Evolutionary conservation across 2,113 vertebrate genomes (phyloP).

Genomic region (Crotalus viridis): DNA sequence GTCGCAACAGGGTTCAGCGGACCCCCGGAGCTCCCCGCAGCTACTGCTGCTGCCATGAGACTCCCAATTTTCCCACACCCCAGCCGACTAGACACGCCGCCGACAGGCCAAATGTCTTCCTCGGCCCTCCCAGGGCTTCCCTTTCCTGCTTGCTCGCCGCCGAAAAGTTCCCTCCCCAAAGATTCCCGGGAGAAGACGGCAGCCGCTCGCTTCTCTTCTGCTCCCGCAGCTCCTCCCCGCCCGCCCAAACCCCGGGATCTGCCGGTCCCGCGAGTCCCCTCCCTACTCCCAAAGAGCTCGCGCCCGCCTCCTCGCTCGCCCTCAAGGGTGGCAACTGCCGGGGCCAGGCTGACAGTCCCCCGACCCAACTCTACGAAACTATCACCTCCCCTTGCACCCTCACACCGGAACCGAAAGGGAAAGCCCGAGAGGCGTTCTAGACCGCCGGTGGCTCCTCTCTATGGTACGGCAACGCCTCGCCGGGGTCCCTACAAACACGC

Average conservation of each 20-base stretch:
- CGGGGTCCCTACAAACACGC: background rate
- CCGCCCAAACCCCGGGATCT: background rate
- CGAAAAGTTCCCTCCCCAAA: background rate
- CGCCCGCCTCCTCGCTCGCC: background rate
- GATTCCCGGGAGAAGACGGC: background rate
- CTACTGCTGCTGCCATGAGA: conserved; percentile 6
- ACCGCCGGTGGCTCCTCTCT: background rate
- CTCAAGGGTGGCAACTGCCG: background rate
- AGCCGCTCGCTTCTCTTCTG: background rate
- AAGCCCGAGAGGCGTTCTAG: background rate
- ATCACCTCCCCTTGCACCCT: too few relatives aligned
- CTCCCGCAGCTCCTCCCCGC: conserved; percentile 20
- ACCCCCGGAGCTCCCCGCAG: conserved; percentile 44
- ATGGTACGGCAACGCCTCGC: background rate
- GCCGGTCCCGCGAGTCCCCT: background rate
- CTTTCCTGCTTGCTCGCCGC: background rate
- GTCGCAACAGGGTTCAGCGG: conserved; percentile 77
- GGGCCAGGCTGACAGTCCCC: background rate
- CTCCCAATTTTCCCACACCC: background rate
- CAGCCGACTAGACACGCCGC: background rate
- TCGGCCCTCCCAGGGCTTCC: background rate
- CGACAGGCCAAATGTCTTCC: background rate
- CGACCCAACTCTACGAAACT: background rate
- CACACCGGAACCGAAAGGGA: background rate
- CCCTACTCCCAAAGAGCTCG: background rate